Conservation (phyloP, 2,888 invertebrate species). For the Dynastes grantii region DNA sequence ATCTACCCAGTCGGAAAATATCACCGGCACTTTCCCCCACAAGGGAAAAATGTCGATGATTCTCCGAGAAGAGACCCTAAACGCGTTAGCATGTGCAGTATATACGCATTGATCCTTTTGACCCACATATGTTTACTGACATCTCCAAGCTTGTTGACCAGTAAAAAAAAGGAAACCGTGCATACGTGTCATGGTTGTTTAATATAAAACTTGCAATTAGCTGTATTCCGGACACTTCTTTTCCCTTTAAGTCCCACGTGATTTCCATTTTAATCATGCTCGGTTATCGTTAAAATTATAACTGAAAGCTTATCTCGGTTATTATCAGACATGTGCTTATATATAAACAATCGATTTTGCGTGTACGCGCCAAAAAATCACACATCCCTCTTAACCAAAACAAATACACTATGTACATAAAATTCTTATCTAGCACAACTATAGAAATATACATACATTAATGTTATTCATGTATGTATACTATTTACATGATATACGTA, state of each 20-base stretch:
- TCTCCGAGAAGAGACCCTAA: background rate
- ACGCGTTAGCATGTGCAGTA: constrained; percentile 24
- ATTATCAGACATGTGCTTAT: constrained; percentile 44
- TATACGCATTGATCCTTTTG: constrained; percentile 61
- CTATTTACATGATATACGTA: constrained; percentile 19
- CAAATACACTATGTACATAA: background rate
- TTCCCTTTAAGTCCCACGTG: background rate
- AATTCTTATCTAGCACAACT: background rate
- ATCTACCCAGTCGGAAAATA: constrained; percentile 16
- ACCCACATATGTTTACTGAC: constrained; percentile 59
- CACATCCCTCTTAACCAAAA: background rate
- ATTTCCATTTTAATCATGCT: background rate
- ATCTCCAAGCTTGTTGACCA: constrained; percentile 22
- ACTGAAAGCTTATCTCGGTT: constrained; percentile 27
- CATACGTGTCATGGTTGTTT: constrained; percentile 16
- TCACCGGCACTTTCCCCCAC: constrained; percentile 37
- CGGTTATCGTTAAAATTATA: constrained; percentile 7
- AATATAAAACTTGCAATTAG: background rate
- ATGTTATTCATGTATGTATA: background rate
- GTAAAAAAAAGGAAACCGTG: constrained; percentile 21
- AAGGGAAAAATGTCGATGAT: constrained; percentile 42
- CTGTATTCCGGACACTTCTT: background rate
- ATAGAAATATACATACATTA: background rate
- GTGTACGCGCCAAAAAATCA: constrained; percentile 35
- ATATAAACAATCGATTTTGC: constrained; percentile 44